Conservation (phyloP, 2,113 vertebrate species). For the Emydura subglobosa region DNA sequence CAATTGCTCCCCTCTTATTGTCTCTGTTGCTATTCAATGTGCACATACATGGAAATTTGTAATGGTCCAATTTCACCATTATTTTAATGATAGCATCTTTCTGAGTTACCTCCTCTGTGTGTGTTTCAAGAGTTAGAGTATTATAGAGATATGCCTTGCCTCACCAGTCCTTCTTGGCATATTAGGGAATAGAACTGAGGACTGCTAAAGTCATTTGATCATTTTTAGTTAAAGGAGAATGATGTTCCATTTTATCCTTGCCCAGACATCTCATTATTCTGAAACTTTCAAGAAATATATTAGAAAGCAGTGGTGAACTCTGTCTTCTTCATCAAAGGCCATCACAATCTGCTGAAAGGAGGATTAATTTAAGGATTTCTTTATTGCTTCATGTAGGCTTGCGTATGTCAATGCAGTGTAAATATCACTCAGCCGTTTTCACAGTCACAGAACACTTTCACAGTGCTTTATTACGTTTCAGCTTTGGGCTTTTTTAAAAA, state of each 20-base stretch:
- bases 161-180: neutral
- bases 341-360: neutral
- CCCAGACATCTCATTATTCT: constrained; percentile 48
- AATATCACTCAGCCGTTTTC: neutral
- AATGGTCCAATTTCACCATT: neutral
- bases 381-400: neutral
- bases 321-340: neutral
- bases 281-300: neutral
- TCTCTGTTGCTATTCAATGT: neutral
- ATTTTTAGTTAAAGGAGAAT: neutral
- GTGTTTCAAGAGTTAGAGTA: neutral
- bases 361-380: neutral
- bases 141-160: neutral
- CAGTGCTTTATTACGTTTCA: neutral
- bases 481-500: neutral
- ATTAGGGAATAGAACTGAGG: too few species aligned
- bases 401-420: neutral
- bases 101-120: neutral
- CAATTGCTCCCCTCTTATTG: neutral
- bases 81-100: neutral
- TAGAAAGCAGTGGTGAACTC: constrained; percentile 20
- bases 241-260: constrained; percentile 30
- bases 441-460: neutral
- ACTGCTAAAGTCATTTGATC: neutral
- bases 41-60: neutral